Evolutionary conservation across 2,797 vertebrate genomes (phyloP).

Genomic region (Ptychobarbus kaznakovi): DNA sequence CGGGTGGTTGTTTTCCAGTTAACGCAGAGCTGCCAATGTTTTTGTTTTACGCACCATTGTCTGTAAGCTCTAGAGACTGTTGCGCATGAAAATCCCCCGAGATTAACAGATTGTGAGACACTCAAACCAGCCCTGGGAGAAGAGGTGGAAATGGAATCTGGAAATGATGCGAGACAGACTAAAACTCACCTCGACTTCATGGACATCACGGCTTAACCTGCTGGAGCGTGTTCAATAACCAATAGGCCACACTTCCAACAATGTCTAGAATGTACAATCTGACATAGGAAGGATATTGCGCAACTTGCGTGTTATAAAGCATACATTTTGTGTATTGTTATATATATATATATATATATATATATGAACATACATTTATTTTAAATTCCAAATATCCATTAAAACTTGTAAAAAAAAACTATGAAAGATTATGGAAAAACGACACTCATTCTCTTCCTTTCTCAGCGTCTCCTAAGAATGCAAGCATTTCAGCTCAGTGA

Average conservation of each 20-base stretch:
- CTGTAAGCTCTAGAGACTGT: conserved; percentile 13
- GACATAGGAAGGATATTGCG: not conserved
- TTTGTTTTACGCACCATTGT: conserved; percentile 33
- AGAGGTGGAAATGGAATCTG: conserved; percentile 14
- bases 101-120: conserved; percentile 36
- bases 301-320: not conserved
- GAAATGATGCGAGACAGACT: conserved; percentile 10
- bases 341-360: too few relatives aligned
- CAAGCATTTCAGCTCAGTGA: conserved; percentile 21
- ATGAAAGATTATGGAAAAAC: conserved; percentile 10
- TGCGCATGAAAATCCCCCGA: conserved; percentile 7
- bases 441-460: conserved; percentile 10
- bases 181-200: conserved; percentile 1
- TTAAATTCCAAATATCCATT: not conserved
- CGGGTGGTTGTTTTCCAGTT: conserved; percentile 5
- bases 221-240: not conserved
- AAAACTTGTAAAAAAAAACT: not conserved
- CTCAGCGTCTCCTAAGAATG: not conserved
- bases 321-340: not conserved
- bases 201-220: not conserved
- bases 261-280: not conserved
- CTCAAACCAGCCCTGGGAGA: not conserved
- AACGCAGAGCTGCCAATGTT: conserved; percentile 11
- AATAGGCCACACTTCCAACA: not conserved
- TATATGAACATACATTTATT: not conserved